Evolutionary conservation across 2,113 vertebrate genomes (phyloP), one percentile per base, ranked within the genome.

Genomic region (Ammodytes marinus): DNA sequence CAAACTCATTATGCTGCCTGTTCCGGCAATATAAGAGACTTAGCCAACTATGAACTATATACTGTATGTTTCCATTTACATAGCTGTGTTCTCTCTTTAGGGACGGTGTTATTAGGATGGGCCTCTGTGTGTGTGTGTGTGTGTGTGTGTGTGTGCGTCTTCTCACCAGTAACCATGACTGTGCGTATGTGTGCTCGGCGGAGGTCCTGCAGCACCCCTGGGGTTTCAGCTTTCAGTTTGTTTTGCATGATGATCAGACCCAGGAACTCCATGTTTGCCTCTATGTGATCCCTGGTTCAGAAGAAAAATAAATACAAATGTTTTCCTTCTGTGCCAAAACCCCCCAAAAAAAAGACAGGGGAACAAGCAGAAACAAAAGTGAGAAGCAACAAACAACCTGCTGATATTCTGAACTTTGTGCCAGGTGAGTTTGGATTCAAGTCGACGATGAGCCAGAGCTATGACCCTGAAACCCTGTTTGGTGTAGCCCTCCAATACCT

Each of bases 221-320:
- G 95, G 8, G 97, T 98, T 95, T 99, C 98, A 81, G 94, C 87
- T 90, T 99, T 99, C 81, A 99, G 94, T 79, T 99, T 99, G 93
- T 99, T 99, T 93, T 99, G 98, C 98, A 99, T 99, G 93, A 99
- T 94, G 87, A 99, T 97, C 81, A 99, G 93, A 80, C 98, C 98
- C 93, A 99, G 92, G 91, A 99, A 99, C 78, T 97, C 96, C 97
- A 99, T 97, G 94, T 97, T 98, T 85, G 92, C 93, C 94, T 99
- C 98, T 69, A 99, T 96, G 89, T 95, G 93, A 93, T 98, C 97
- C 94, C 98, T 99, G 63, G 19, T 63, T 53, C 11, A 64, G 71
- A 76, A 2, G 9, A 27, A 60, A 79, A 1, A 66, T 0, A 37
- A 13, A 43, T 7, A 86, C 13, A 17, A 17, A 6, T 63, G 46